Percentiles rank a stretch among this genome's conserved stretches.
phyloP scores from a whole-genome alignment of 2,797 vertebrate species.

The Hydrophis major region DNA sequence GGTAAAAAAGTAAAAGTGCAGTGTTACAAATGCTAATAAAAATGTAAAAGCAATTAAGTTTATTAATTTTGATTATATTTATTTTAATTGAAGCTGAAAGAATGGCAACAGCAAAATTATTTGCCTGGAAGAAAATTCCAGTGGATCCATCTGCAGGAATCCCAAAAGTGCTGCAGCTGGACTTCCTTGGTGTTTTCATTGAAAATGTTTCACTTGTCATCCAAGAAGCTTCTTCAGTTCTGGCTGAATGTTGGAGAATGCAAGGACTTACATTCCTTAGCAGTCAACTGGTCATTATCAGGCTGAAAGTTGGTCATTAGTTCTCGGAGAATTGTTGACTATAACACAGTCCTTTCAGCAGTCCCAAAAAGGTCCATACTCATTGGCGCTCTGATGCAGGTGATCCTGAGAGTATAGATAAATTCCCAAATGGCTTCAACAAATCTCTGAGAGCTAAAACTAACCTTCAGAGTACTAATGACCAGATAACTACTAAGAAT shows the following conservation, averaged over 20 bases:
- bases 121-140: not conserved
- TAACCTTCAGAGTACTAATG: not conserved
- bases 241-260: not conserved
- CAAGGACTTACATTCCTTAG: not conserved
- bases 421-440: not conserved
- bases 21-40: not conserved
- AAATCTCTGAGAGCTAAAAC: not conserved
- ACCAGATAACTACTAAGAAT: not conserved
- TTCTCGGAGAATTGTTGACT: not conserved
- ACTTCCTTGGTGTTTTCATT: not conserved
- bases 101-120: not conserved
- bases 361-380: not conserved
- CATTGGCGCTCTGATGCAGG: not conserved
- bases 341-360: not conserved
- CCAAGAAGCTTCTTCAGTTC: not conserved
- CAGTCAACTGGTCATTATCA: not conserved
- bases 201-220: not conserved
- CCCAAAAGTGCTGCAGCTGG: not conserved
- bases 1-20: slow-evolving; percentile 57
- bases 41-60: not conserved
- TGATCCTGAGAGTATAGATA: not conserved
- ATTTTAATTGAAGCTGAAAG: not conserved
- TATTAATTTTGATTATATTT: not conserved
- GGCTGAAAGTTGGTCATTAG: not conserved
- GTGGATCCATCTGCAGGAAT: not conserved